Evolutionary conservation across 1,140 invertebrate genomes (phyloP), one percentile per base, ranked within the genome.

Genomic region (Atta cephalotes): DNA sequence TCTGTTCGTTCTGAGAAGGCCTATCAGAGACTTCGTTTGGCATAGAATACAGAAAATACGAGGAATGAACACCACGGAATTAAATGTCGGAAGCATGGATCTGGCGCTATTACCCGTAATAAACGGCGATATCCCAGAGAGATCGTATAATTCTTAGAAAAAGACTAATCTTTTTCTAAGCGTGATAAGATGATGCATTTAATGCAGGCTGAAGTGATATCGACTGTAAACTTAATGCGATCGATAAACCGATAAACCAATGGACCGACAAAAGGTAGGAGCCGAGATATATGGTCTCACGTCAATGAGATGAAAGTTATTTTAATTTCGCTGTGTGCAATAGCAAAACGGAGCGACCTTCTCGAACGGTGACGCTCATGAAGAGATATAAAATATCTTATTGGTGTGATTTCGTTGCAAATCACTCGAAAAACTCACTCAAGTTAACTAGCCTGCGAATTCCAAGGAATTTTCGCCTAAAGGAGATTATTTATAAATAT

Each of bases 1-100:
- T 5, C 85, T 95, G 2, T 95, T 95, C 39, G 96, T 96, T 0
- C 78, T 96, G 21, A 95, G 96, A 81, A 95, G 95, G 85, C 95
- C 96, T 4, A 95, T 96, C 0, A 90, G 95, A 6, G 81, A 90
- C 25, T 79, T 94, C 1, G 92, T 95, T 0, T 95, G 94, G 94
- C 89, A 93, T 65, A 88, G 92, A 53, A 90, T 95, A 68, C 92
- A 94, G 88, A 92, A 91, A 53, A 21, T 95, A 10, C 91, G 92
- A 0, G 93, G 94, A 0, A 84, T 92, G 0, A 28, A 89, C 3
- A 39, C 39, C 0, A 53, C 66, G 1, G 93, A 94, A 66, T 89
- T 92, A 0, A 90, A 94, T 56, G n/a, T 91, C 0, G 92, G 80
- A 4, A 94, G 91, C 66, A 93, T 93, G 89, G 94, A 93, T 25